Evolutionary conservation across 1,140 invertebrate genomes (phyloP).

Genomic region (Leptinotarsa lineolata): DNA sequence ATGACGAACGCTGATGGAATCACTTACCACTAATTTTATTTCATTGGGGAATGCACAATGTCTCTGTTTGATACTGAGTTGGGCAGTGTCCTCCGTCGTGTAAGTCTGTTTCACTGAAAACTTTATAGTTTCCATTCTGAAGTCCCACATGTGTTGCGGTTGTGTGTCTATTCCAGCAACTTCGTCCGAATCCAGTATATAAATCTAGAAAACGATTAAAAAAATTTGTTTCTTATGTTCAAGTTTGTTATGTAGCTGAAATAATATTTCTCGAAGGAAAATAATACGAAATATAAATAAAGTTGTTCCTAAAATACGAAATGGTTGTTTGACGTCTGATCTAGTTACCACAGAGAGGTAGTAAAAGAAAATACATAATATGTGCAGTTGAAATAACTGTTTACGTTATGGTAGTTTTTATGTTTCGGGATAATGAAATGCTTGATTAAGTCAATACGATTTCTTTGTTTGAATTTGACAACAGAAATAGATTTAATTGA

Average conservation of each 20-base stretch:
- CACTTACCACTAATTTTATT: slow-evolving; percentile 55
- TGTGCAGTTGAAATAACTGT: no score
- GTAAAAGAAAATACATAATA: no score
- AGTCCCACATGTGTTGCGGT: slow-evolving; percentile 70
- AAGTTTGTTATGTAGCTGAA: neutral
- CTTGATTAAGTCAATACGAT: no score
- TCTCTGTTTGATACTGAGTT: slow-evolving; percentile 67
- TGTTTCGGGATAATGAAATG: no score
- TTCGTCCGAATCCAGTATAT: slow-evolving; percentile 69
- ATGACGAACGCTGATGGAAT: neutral
- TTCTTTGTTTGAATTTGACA: no score
- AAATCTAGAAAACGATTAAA: slow-evolving; percentile 58
- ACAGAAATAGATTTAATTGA: no score
- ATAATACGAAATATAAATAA: neutral
- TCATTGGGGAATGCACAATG: slow-evolving; percentile 70
- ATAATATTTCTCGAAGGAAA: neutral
- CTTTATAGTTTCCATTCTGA: slow-evolving; percentile 63
- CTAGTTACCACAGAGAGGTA: no score
- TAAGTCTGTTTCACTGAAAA: slow-evolving; percentile 74
- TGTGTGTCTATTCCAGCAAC: slow-evolving; percentile 67
- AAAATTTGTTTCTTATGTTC: neutral
- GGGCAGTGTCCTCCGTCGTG: slow-evolving; percentile 69
- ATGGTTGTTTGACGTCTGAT: no score
- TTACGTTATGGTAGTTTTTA: no score
- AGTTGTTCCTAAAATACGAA: no score